Conservation (phyloP, 2,797 vertebrate genomes). For the Pelodytes ibericus region DNA sequence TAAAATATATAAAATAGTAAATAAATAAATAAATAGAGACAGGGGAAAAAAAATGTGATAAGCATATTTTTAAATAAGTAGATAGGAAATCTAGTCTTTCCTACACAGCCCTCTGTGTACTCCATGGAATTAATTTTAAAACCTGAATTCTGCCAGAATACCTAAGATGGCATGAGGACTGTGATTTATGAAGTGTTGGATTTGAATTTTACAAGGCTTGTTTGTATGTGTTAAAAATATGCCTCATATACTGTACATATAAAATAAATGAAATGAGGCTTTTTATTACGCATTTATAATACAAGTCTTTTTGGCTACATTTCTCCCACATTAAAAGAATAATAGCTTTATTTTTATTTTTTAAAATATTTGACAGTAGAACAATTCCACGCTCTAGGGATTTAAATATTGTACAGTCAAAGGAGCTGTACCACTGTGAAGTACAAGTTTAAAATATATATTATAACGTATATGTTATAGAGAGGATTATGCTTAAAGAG, state of each 20-base stretch:
- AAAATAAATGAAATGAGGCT: slow-evolving; percentile 8
- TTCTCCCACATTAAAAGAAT: background rate
- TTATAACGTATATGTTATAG: too few species aligned
- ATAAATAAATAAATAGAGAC: too few species aligned
- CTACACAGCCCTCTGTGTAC: background rate
- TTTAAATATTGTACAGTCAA: too few species aligned
- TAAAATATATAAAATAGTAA: background rate
- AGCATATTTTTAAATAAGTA: background rate
- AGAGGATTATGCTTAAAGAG: too few species aligned
- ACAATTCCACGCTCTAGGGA: too few species aligned
- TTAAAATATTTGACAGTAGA: too few species aligned
- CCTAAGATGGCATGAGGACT: background rate
- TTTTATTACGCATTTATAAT: slow-evolving; percentile 1
- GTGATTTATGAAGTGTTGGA: slow-evolving; percentile 11
- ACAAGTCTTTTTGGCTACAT: background rate
- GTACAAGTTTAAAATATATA: too few species aligned
- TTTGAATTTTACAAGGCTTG: background rate
- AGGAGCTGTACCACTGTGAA: too few species aligned
- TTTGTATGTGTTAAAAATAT: slow-evolving; percentile 1
- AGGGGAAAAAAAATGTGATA: background rate
- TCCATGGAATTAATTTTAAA: slow-evolving; percentile 3
- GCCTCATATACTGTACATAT: background rate
- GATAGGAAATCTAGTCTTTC: slow-evolving; percentile 13
- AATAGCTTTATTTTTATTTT: background rate
- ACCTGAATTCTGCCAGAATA: slow-evolving; percentile 2